Percentiles rank a stretch among this genome's conserved stretches.
phyloP scores from a whole-genome alignment of 2,113 vertebrate species.

The Hippocampus comes region DNA sequence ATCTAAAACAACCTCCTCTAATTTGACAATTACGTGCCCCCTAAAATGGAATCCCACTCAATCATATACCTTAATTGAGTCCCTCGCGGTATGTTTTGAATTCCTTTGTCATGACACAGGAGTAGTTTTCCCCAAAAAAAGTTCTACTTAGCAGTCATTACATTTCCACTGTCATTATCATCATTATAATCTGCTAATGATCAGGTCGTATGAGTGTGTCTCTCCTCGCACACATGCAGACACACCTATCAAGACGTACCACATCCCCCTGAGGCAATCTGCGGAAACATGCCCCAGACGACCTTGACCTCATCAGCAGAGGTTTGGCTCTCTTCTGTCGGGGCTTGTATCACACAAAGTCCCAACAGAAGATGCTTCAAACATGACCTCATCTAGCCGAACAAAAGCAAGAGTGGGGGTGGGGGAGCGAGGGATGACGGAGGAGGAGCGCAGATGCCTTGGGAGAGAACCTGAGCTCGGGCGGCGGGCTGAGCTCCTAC shows the following conservation, averaged over 20 bases:
- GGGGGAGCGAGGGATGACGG: neutral
- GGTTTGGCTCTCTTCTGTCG: constrained; percentile 16
- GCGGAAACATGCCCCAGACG: constrained; percentile 11
- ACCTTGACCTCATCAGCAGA: constrained; percentile 11
- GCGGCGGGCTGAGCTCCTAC: neutral
- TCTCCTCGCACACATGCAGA: neutral
- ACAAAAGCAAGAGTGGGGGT: constrained; percentile 3
- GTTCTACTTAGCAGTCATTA: constrained; percentile 7
- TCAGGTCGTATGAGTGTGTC: neutral
- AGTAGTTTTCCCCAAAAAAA: neutral
- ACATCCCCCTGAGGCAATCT: neutral
- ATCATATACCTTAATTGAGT: neutral
- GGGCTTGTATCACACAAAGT: constrained; percentile 12
- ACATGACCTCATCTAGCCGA: constrained; percentile 7
- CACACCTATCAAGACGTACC: neutral
- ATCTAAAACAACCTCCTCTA: neutral
- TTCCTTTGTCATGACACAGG: neutral
- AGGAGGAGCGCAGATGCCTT: constrained; percentile 9
- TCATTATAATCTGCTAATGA: constrained; percentile 10
- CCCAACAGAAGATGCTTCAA: constrained; percentile 11
- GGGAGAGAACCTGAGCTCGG: neutral
- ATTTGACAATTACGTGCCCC: constrained; percentile 1
- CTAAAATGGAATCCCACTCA: neutral
- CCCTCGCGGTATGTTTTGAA: constrained; percentile 9
- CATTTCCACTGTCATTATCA: constrained; percentile 7